These are phyloP conservation scores for Oreochromis mossambicus DNA, from an alignment of 2,797 vertebrate species.

Conservation along the genomic window DNA sequence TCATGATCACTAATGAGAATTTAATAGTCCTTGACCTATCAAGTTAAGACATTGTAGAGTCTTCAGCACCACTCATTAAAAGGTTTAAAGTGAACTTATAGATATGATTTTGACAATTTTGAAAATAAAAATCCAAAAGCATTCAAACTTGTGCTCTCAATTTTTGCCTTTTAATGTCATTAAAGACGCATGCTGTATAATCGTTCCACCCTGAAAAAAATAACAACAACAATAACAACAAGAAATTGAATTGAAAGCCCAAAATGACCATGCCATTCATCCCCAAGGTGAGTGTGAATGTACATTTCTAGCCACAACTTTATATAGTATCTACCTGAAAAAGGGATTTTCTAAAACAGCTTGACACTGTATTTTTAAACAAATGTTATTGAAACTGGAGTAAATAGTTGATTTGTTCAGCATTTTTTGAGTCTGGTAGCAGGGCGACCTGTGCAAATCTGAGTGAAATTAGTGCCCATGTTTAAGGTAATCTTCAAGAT, in stretches of 20 bases:
- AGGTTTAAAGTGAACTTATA: not conserved
- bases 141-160: not conserved
- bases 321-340: not conserved
- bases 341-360: not conserved
- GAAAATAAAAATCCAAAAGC: not conserved
- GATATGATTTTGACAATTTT: not conserved
- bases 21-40: not conserved
- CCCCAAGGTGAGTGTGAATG: accelerated
- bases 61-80: not conserved
- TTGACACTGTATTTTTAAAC: not conserved
- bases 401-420: not conserved
- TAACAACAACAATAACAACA: too few species aligned
- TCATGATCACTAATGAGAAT: not conserved
- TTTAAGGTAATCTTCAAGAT: not conserved
- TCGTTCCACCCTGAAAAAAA: not conserved
- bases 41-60: not conserved
- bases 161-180: not conserved
- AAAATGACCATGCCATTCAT: not conserved
- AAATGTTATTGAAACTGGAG: not conserved
- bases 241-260: not conserved
- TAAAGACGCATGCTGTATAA: not conserved
- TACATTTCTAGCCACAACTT: accelerated
- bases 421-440: not conserved
- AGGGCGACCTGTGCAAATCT: not conserved
- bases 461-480: not conserved